Evolutionary conservation across 2,113 vertebrate genomes (phyloP).

Genomic region (Platanista minor): DNA sequence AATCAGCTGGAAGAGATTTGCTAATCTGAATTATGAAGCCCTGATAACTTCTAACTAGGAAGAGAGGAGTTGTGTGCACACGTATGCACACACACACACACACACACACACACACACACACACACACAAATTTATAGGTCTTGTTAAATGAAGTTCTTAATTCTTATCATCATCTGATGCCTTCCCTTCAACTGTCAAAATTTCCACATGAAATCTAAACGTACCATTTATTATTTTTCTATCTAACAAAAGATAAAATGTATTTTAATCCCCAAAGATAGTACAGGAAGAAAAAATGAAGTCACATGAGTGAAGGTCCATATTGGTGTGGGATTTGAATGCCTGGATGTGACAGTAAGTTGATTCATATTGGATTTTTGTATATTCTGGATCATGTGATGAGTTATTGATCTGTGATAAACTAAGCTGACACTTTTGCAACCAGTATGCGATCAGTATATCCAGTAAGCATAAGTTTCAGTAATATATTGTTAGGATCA

Average conservation of each 20-base stretch:
- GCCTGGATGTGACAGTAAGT: conserved; percentile 31
- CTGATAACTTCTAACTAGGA: background rate
- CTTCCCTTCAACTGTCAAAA: background rate
- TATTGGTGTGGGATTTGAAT: conserved; percentile 47
- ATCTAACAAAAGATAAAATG: conserved; percentile 20
- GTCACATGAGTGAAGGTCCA: background rate
- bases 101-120: background rate
- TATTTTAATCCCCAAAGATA: conserved; percentile 27
- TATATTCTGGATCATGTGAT: conserved; percentile 65
- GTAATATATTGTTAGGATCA: background rate
- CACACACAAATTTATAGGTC: background rate
- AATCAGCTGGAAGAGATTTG: background rate
- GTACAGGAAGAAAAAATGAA: background rate
- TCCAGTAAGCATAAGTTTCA: conserved; percentile 10
- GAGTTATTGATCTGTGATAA: conserved; percentile 69
- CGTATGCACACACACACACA: rapidly evolving
- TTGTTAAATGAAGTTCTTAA: background rate
- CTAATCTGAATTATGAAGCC: background rate
- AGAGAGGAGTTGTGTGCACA: background rate
- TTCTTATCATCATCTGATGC: background rate
- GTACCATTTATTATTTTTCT: background rate
- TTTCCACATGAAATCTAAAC: background rate
- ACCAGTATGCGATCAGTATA: conserved; percentile 36
- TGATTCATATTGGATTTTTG: conserved; percentile 56
- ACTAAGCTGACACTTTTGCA: conserved; percentile 56